Conservation (phyloP, 2,888 invertebrate genomes). For the Nycteola revayana region DNA sequence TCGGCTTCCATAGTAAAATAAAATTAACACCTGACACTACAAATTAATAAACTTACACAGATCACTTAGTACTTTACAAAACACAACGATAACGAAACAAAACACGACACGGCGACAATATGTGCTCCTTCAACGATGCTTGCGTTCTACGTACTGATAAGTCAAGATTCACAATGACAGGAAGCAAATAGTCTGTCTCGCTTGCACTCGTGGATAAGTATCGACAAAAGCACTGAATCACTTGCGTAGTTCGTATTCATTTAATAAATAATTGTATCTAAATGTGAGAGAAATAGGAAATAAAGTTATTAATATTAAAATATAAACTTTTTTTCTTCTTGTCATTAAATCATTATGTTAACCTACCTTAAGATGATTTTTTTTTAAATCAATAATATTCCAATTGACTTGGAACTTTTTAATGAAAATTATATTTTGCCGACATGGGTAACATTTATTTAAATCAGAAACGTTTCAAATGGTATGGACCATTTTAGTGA, state of each 20-base stretch:
- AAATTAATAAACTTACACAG: conserved; percentile 3
- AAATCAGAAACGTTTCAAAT: not conserved
- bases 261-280: not conserved
- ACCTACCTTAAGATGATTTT: conserved; percentile 19
- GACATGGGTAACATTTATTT: too few species aligned
- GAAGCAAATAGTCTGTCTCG: conserved; percentile 2
- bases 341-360: not conserved
- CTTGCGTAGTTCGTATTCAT: too few species aligned
- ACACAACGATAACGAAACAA: conserved; percentile 1
- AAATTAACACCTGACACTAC: not conserved
- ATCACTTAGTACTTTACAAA: too few species aligned
- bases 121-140: not conserved
- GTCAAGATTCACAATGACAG: conserved; percentile 5
- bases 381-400: conserved; percentile 16
- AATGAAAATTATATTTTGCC: too few species aligned
- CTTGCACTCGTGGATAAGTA: not conserved
- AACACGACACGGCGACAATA: conserved; percentile 1
- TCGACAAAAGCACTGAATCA: too few species aligned
- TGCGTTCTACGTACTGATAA: conserved; percentile 3
- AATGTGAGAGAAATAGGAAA: not conserved
- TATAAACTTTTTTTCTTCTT: too few species aligned
- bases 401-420: not conserved
- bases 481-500: not conserved
- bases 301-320: too few species aligned
- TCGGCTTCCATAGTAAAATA: conserved; percentile 1